phyloP scores from a whole-genome alignment of 2,113 vertebrate species.

The Grus americana region DNA sequence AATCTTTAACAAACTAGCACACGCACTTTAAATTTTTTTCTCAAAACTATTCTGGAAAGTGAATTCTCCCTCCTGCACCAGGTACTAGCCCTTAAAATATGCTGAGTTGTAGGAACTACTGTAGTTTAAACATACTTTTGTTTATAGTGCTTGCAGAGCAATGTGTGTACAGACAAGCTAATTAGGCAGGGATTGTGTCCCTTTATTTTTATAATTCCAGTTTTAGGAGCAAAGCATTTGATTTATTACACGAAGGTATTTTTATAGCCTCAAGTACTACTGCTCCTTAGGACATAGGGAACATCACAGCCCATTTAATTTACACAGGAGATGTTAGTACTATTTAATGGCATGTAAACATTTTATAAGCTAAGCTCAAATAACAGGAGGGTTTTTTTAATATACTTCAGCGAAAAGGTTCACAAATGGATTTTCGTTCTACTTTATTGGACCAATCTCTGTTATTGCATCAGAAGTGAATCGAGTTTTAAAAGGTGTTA shows the following conservation, averaged over 20 bases:
- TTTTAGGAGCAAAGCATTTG: constrained; percentile 73
- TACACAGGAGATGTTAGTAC: constrained; percentile 77
- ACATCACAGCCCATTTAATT: constrained; percentile 76
- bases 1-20: background rate
- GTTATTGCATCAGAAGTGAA: constrained; percentile 74
- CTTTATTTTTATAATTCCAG: constrained; percentile 74
- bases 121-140: constrained; percentile 39
- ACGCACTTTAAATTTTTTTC: background rate
- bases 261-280: constrained; percentile 67
- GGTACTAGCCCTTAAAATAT: background rate
- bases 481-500: constrained; percentile 79
- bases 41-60: background rate
- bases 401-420: constrained; percentile 76
- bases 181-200: constrained; percentile 52
- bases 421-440: constrained; percentile 76
- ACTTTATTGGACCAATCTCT: constrained; percentile 73
- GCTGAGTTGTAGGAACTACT: background rate
- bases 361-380: constrained; percentile 82
- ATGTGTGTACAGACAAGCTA: constrained; percentile 45
- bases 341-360: constrained; percentile 82
- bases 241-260: constrained; percentile 75
- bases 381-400: constrained; percentile 76
- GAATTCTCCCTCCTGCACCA: background rate
- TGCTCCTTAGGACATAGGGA: constrained; percentile 67
- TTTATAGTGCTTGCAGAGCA: constrained; percentile 37